phyloP scores from a whole-genome alignment of 2,797 vertebrate species.

The Molossus alvarezi region DNA sequence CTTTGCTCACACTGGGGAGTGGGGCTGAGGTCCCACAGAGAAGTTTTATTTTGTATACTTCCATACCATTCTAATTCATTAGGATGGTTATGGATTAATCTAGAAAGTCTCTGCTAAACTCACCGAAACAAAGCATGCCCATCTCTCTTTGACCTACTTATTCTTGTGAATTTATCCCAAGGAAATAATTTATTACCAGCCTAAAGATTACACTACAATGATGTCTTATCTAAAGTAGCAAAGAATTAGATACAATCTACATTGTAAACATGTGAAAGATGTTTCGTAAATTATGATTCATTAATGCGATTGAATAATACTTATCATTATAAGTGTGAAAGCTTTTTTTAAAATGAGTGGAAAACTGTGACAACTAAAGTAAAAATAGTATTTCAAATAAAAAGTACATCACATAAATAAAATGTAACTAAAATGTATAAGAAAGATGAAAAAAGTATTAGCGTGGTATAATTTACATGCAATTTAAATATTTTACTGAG shows the following conservation, averaged over 20 bases:
- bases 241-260: not conserved
- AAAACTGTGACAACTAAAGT: constrained; percentile 6
- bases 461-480: not conserved
- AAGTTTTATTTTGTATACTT: not conserved
- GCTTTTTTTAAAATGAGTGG: not conserved
- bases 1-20: not conserved
- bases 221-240: constrained; percentile 4
- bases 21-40: not conserved
- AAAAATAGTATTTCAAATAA: constrained; percentile 12
- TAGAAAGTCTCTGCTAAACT: constrained; percentile 45
- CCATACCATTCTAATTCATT: not conserved
- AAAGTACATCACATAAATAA: constrained; percentile 26
- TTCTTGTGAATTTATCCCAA: constrained; percentile 45
- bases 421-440: constrained; percentile 44
- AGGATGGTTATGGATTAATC: constrained; percentile 6
- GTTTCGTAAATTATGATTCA: not conserved
- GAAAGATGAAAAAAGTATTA: constrained; percentile 17
- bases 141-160: not conserved
- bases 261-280: constrained; percentile 31
- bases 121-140: constrained; percentile 34
- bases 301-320: not conserved
- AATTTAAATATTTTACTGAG: constrained; percentile 36
- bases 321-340: constrained; percentile 27
- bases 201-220: not conserved
- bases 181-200: not conserved